phyloP scores from a whole-genome alignment of 2,797 vertebrate species.

The Pagetopsis macropterus region DNA sequence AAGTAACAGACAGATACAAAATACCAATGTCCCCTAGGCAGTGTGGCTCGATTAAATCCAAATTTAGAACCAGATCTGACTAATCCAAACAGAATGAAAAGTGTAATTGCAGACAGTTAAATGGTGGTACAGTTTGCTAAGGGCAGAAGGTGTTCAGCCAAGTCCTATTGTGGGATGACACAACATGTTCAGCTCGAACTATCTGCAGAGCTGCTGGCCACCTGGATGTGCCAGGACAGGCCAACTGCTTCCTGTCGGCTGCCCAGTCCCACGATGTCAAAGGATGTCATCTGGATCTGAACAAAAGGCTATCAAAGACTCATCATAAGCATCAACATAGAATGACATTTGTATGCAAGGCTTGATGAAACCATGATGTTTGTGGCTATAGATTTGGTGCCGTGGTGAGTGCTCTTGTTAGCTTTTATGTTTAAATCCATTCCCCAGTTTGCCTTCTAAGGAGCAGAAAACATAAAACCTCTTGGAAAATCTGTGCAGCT shows the following conservation, averaged over 20 bases:
- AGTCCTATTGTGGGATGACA: conserved; percentile 68
- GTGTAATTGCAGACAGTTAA: conserved; percentile 13
- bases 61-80: conserved; percentile 6
- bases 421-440: conserved; percentile 21
- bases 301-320: conserved; percentile 31
- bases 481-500: conserved; percentile 34
- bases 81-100: conserved; percentile 32
- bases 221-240: conserved; percentile 65
- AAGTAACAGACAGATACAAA: not conserved
- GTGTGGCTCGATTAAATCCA: conserved; percentile 7
- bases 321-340: conserved; percentile 44
- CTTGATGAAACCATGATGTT: conserved; percentile 39
- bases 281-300: conserved; percentile 46
- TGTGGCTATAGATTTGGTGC: conserved; percentile 29
- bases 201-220: conserved; percentile 66
- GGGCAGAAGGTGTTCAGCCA: conserved; percentile 62
- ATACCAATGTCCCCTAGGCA: conserved; percentile 3
- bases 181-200: conserved; percentile 64
- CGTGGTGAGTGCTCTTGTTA: conserved; percentile 24
- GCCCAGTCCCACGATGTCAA: conserved; percentile 46
- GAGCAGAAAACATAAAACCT: conserved; percentile 19
- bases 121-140: conserved; percentile 28
- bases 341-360: conserved; percentile 28
- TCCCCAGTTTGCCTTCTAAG: conserved; percentile 11
- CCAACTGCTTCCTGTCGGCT: conserved; percentile 56